These are phyloP conservation scores for Sarotherodon lohbergeri DNA, from an alignment of 2,113 vertebrate species.

Conservation along the genomic window DNA sequence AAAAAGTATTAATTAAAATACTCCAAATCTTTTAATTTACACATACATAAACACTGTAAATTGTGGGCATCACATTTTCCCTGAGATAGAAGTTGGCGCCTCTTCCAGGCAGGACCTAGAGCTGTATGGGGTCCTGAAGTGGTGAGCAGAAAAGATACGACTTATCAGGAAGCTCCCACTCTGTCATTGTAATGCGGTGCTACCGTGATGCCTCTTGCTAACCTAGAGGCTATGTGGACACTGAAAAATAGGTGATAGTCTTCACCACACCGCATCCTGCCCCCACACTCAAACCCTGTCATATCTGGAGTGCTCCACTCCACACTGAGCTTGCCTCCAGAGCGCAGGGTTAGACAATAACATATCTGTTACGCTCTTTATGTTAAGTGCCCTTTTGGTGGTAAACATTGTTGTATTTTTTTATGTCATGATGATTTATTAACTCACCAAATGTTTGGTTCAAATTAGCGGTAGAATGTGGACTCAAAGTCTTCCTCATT, in stretches of 20 bases:
- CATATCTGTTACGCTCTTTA: not conserved
- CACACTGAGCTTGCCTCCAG: not conserved
- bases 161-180: slow-evolving; percentile 39
- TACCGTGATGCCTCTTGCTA: not conserved
- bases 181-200: slow-evolving; percentile 47
- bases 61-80: not conserved
- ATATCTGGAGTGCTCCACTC: slow-evolving; percentile 25
- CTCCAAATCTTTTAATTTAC: not conserved
- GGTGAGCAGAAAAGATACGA: slow-evolving; percentile 17
- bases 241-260: slow-evolving; percentile 48
- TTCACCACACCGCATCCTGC: not conserved
- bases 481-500: not conserved
- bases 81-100: not conserved
- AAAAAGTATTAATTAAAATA: not conserved
- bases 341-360: slow-evolving; percentile 15
- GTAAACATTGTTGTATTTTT: not conserved
- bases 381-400: not conserved
- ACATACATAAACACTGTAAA: not conserved
- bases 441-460: not conserved
- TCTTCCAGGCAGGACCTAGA: not conserved
- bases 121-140: not conserved
- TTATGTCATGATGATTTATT: not conserved
- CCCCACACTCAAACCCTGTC: not conserved
- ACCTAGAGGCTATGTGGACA: slow-evolving; percentile 19
- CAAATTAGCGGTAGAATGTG: not conserved